These are phyloP conservation scores for Drosophila pseudotakahashii DNA, from an alignment of 2,888 invertebrate species.

Conservation along the genomic window DNA sequence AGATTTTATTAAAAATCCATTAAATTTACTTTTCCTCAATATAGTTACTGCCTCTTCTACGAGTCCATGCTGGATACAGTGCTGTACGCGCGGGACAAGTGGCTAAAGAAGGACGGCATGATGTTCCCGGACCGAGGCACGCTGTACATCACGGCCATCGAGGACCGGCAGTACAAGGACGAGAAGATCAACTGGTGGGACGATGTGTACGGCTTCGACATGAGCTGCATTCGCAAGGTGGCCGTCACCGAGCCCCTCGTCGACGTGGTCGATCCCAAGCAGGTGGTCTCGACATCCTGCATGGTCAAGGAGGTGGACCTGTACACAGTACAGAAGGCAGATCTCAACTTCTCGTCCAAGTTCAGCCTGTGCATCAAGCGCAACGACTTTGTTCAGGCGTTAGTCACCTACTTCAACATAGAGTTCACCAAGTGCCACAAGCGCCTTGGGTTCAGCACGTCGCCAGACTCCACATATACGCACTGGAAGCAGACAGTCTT, in stretches of 20 bases:
- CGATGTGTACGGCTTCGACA: constrained; percentile 99
- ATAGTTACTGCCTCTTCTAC: constrained; percentile 93
- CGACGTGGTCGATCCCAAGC: constrained; percentile 99
- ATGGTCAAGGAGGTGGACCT: constrained; percentile 98
- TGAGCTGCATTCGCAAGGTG: constrained; percentile 98
- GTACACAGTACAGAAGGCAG: constrained; percentile 98
- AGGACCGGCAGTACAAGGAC: constrained; percentile 99
- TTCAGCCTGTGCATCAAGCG: constrained; percentile 93
- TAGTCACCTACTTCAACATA: constrained; percentile 99
- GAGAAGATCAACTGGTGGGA: constrained; percentile 99
- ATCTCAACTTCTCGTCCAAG: constrained; percentile 95
- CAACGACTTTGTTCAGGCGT: constrained; percentile 98
- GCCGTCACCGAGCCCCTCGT: constrained; percentile 99
- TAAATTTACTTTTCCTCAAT: not conserved
- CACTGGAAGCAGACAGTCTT: constrained; percentile 99
- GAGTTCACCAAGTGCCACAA: constrained; percentile 99
- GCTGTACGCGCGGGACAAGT: constrained; percentile 98
- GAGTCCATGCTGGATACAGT: constrained; percentile 99
- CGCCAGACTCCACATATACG: constrained; percentile 98
- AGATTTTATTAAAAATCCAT: not conserved
- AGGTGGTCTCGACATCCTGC: constrained; percentile 98
- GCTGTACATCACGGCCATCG: constrained; percentile 95
- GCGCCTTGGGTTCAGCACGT: constrained; percentile 98
- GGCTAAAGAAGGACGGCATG: constrained; percentile 96
- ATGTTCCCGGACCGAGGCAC: constrained; percentile 97